These are phyloP conservation scores for Melipona quadrifasciata DNA, from an alignment of 1,140 invertebrate genomes.

Conservation along the genomic window DNA sequence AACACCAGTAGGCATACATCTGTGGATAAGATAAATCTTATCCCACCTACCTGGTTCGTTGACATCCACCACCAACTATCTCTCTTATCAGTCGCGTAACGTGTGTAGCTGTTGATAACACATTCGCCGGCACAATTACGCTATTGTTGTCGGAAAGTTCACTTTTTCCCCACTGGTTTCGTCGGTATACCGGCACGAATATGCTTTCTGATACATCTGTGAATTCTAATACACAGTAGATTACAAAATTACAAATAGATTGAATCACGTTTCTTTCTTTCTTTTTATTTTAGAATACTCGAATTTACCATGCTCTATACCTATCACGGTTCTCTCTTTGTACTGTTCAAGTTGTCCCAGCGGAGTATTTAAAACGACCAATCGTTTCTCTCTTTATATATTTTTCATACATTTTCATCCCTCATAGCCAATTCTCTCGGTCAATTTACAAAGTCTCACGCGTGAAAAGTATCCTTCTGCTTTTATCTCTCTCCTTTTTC, in stretches of 20 bases:
- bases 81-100: slow-evolving; percentile 39
- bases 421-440: fast-evolving
- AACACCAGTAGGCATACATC: slow-evolving; percentile 53
- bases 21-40: slow-evolving; percentile 59
- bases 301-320: no score
- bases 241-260: no score
- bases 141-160: slow-evolving; percentile 17
- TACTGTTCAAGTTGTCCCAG: no score
- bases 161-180: neutral
- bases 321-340: no score
- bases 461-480: neutral
- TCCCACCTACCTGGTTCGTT: slow-evolving; percentile 56
- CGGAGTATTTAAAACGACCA: no score
- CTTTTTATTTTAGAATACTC: no score
- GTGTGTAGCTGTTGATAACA: neutral
- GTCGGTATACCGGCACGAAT: no score
- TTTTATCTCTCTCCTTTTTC: no score
- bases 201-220: no score
- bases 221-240: neutral
- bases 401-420: no score
- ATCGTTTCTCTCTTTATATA: neutral
- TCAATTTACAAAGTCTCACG: neutral
- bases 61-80: slow-evolving; percentile 39
- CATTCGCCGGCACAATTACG: slow-evolving; percentile 38
- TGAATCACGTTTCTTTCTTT: no score